Conservation (phyloP, 2,888 invertebrate species). For the Sphaerophoria taeniata region DNA sequence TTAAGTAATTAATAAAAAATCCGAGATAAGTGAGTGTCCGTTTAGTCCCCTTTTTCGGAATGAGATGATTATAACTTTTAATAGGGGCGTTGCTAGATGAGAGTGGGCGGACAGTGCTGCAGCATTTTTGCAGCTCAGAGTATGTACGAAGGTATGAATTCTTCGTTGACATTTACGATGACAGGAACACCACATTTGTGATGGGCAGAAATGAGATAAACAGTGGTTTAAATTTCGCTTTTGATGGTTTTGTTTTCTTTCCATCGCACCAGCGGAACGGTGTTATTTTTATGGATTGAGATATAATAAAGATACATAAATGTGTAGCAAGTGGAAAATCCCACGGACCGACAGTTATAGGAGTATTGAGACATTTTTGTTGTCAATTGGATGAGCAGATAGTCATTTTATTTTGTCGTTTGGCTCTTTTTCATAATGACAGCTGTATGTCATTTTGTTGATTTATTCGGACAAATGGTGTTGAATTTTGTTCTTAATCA, state of each 20-base stretch:
- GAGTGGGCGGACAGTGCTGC: slow-evolving; percentile 55
- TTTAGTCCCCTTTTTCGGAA: slow-evolving; percentile 48
- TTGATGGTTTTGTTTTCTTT: slow-evolving; percentile 43
- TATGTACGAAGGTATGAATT: slow-evolving; percentile 38
- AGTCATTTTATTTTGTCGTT: no score
- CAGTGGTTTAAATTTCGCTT: slow-evolving; percentile 33
- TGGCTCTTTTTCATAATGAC: background rate
- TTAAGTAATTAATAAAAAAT: slow-evolving; percentile 74
- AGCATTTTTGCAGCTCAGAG: slow-evolving; percentile 4
- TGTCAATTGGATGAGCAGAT: background rate
- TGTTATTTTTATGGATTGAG: background rate
- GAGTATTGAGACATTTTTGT: slow-evolving; percentile 18
- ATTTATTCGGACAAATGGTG: slow-evolving; percentile 20
- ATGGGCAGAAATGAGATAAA: slow-evolving; percentile 56
- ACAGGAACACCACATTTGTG: slow-evolving; percentile 60
- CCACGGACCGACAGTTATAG: slow-evolving; percentile 24
- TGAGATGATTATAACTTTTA: slow-evolving; percentile 4
- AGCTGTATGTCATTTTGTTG: slow-evolving; percentile 17
- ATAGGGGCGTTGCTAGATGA: slow-evolving; percentile 51
- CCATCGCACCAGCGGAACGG: slow-evolving; percentile 2
- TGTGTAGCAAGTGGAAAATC: slow-evolving; percentile 31
- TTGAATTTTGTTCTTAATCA: no score
- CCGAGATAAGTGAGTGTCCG: slow-evolving; percentile 67
- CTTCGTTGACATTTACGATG: slow-evolving; percentile 66
- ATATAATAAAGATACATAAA: no score